Evolutionary conservation across 1,140 invertebrate species (phyloP), one percentile per base, ranked within the genome.

Genomic region (Lanistes nyassanus): DNA sequence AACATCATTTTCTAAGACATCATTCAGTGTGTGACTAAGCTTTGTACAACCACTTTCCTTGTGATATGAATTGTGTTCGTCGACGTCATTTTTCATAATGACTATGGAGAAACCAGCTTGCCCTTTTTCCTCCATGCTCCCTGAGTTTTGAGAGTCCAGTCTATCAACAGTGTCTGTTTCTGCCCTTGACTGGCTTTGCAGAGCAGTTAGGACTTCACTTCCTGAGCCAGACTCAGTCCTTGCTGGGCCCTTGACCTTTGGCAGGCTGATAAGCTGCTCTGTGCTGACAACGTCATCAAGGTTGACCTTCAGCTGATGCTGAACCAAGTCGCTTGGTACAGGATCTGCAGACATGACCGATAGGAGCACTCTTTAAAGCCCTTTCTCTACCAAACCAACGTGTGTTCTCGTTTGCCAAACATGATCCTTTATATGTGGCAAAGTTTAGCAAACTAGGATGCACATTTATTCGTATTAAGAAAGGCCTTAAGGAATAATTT

Each of bases 271-370:
- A 26, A 87, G 81, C 56, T 85, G 79, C 65, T 86, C 78, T 58
- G 81, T 81, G 29, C 81, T 85, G 23, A 88, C 84, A 53, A 86
- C 67, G 65, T 87, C 84, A 79, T 84, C 82, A 6, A 84, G 69
- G 29, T 75, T 79, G 1, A 86, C 58, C 36, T 72, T 75, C 7
- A 77, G 67, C 58, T 80, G 78, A 13, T 71, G 76, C 23, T 84
- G 81, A 0, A 83, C 79, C 34, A 88, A 74, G 66, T 87, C 83
- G 53, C 39, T 73, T 47, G 87, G 85, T 36, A 88, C 75, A 26
- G 84, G 85, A 76, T 87, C 87, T 88, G 75, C 53, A 83, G 80
- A 42, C 23, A 39, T 11, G 13, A 68, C 0, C 39, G 21, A 68
- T 16, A 26, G 13, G 5, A 47, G 19, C 19, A 47, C n/a, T 47